phyloP scores from a whole-genome alignment of 2,113 vertebrate species.

The Mastomys coucha region DNA sequence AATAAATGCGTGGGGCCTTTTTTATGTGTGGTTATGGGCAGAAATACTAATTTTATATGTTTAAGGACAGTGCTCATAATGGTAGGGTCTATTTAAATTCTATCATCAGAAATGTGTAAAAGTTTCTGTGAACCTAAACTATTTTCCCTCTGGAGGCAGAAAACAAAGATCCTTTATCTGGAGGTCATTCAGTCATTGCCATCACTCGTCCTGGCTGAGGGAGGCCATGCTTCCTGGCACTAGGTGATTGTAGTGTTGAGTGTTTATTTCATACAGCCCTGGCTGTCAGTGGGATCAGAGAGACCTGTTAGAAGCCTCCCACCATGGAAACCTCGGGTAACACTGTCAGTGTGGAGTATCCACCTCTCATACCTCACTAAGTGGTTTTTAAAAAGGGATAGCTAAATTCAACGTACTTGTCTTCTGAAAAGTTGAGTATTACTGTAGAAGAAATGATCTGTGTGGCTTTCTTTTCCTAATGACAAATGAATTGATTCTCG shows the following conservation, averaged over 20 bases:
- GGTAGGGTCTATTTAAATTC: conserved; percentile 31
- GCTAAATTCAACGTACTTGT: conserved; percentile 68
- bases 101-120: conserved; percentile 19
- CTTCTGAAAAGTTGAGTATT: conserved; percentile 76
- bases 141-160: background rate
- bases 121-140: background rate
- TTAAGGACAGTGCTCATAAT: conserved; percentile 54
- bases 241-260: background rate
- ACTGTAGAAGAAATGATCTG: conserved; percentile 76
- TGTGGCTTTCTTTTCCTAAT: conserved; percentile 82
- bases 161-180: conserved; percentile 31
- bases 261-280: background rate
- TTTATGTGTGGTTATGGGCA: conserved; percentile 36
- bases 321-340: conserved; percentile 61
- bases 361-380: conserved; percentile 68
- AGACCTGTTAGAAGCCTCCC: conserved; percentile 55
- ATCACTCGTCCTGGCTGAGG: background rate
- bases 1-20: conserved; percentile 9
- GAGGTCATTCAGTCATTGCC: background rate
- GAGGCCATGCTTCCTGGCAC: background rate
- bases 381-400: conserved; percentile 61
- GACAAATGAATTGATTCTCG: conserved; percentile 86
- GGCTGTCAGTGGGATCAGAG: background rate
- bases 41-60: conserved; percentile 28
- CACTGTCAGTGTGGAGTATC: conserved; percentile 61